These are phyloP conservation scores for Sinocyclocheilus rhinocerous DNA, from an alignment of 2,113 vertebrate genomes.

Conservation along the genomic window DNA sequence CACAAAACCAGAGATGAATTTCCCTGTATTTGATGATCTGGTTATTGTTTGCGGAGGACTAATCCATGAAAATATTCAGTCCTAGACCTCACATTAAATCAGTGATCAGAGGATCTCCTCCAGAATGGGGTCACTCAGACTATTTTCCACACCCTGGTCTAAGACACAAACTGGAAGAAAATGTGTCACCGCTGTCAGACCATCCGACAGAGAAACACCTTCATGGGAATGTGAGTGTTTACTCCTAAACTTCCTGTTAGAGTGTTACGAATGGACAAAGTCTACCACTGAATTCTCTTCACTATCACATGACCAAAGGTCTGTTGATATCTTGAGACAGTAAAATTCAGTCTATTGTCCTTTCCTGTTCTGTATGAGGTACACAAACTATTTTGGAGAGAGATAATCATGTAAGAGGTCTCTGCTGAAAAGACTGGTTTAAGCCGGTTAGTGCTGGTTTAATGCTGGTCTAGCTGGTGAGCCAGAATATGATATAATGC, in stretches of 20 bases:
- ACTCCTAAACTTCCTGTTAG: neutral
- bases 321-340: slow-evolving; percentile 15
- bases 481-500: neutral
- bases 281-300: slow-evolving; percentile 23
- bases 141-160: neutral
- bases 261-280: slow-evolving; percentile 42
- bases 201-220: slow-evolving; percentile 76
- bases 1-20: neutral
- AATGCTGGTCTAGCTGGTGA: neutral
- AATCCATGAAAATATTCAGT: neutral
- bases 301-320: slow-evolving; percentile 53
- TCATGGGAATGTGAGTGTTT: slow-evolving; percentile 78
- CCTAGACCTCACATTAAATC: neutral
- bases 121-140: slow-evolving; percentile 12
- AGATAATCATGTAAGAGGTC: neutral
- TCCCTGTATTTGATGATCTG: neutral
- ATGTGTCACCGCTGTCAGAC: slow-evolving; percentile 67
- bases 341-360: neutral
- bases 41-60: neutral
- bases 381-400: neutral
- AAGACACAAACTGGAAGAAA: slow-evolving; percentile 67
- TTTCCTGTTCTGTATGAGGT: neutral
- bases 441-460: neutral
- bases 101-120: neutral
- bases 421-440: neutral